Percentiles rank a stretch among this genome's conserved stretches.
Conservation (phyloP, 2,113 vertebrate species). For the Tonatia bakeri region DNA sequence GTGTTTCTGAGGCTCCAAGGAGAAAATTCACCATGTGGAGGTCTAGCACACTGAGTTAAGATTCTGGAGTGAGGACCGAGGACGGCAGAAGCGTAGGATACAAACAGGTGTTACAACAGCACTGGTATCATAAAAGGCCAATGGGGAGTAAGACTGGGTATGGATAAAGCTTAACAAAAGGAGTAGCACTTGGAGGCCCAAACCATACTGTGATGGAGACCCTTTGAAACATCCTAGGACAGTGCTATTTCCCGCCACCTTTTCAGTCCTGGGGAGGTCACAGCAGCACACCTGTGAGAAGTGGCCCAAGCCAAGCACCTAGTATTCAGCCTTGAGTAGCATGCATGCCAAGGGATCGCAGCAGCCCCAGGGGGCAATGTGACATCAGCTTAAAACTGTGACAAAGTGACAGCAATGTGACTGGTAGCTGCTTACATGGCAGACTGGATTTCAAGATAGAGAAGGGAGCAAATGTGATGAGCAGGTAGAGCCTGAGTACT, state of each 20-base stretch:
- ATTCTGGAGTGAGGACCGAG: neutral
- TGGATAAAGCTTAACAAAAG: neutral
- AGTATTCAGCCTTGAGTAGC: neutral
- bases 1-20: neutral
- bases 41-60: neutral
- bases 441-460: neutral
- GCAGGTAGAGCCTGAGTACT: neutral
- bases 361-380: neutral
- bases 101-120: neutral
- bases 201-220: neutral
- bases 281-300: neutral
- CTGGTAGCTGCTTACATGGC: neutral
- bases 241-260: neutral
- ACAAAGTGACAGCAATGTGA: neutral
- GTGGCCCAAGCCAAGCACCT: neutral
- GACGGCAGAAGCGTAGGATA: neutral
- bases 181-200: neutral
- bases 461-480: neutral
- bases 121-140: neutral
- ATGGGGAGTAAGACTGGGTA: neutral
- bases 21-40: neutral
- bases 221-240: neutral
- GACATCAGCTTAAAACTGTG: neutral
- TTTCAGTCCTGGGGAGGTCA: too few relatives aligned
- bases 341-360: neutral